Percentiles rank a stretch among this genome's conserved stretches.
phyloP scores from a whole-genome alignment of 2,113 vertebrate species.

The Columbina picui region DNA sequence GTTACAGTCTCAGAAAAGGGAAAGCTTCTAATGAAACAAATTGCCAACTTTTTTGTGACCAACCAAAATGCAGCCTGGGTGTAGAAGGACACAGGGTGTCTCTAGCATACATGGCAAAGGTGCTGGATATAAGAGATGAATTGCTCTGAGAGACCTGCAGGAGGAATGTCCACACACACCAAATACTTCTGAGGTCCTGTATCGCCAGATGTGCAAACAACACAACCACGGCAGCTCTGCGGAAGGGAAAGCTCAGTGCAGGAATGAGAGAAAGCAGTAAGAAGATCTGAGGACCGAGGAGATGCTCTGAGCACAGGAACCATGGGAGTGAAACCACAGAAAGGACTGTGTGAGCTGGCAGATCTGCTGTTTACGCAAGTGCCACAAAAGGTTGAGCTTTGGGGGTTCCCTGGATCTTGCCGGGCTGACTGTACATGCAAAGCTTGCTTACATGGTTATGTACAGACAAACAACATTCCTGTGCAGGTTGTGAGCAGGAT shows the following conservation, averaged over 20 bases:
- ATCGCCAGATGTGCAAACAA: background rate
- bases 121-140: background rate
- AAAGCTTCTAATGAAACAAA: background rate
- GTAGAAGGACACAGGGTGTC: rapidly evolving
- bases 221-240: rapidly evolving
- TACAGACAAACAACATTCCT: rapidly evolving
- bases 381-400: background rate
- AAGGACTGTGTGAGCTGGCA: background rate
- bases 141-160: background rate
- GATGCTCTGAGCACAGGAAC: background rate
- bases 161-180: background rate
- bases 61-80: background rate
- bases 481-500: background rate
- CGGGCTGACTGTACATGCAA: background rate
- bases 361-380: background rate
- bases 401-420: background rate
- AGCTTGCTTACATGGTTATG: rapidly evolving
- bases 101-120: rapidly evolving
- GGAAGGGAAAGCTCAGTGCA: background rate
- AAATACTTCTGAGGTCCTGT: background rate
- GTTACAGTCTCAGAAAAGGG: background rate
- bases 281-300: background rate
- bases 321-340: background rate
- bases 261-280: background rate
- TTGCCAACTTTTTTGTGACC: background rate